Conservation (phyloP, 2,113 vertebrate genomes). For the western clawed frog (Xenopus tropicalis) region DNA sequence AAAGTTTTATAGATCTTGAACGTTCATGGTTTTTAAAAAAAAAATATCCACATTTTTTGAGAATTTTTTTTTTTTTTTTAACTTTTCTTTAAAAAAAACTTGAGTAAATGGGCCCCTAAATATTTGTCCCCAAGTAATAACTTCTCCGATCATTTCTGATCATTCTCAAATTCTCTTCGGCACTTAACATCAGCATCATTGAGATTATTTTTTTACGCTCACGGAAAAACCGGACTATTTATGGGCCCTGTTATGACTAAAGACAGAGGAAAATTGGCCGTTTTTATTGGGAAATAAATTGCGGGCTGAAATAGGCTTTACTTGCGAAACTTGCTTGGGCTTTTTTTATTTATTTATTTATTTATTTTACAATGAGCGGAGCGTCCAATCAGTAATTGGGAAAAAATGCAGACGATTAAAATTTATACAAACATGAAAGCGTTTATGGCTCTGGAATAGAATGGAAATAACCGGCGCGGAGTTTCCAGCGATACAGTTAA, state of each 20-base stretch:
- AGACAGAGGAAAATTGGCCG: not conserved
- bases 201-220: not conserved
- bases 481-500: not conserved
- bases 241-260: not conserved
- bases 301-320: not conserved
- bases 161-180: not conserved
- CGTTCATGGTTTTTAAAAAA: too few relatives aligned
- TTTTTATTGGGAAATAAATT: slow-evolving; percentile 1
- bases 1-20: too few relatives aligned
- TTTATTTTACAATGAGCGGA: not conserved
- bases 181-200: not conserved
- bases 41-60: too few relatives aligned
- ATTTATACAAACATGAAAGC: not conserved
- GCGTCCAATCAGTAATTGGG: not conserved
- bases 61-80: too few relatives aligned
- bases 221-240: not conserved
- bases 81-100: too few relatives aligned
- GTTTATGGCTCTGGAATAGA: not conserved
- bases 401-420: not conserved
- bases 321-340: not conserved
- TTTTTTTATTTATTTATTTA: not conserved
- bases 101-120: too few relatives aligned
- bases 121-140: not conserved
- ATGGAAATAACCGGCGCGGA: not conserved
- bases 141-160: not conserved